A percentile compares a stretch with the other conserved stretches of the same genome.
phyloP scores from a whole-genome alignment of 2,888 invertebrate species.

The Agrypnus murinus region DNA sequence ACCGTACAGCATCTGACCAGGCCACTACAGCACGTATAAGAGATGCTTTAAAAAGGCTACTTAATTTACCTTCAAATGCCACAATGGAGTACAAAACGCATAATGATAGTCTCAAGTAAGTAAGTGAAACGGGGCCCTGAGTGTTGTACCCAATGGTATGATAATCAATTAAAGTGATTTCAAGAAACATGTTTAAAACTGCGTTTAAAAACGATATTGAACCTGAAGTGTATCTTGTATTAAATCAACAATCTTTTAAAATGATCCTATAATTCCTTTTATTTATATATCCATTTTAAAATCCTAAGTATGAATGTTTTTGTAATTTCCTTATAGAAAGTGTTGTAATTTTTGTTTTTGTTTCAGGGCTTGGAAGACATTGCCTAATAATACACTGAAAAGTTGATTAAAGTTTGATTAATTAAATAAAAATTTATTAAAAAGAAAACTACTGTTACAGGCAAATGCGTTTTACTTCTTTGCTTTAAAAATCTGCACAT shows the following conservation, averaged over 20 bases:
- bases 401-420: constrained; percentile 64
- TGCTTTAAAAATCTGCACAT: constrained; percentile 1
- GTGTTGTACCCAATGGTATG: too few species aligned
- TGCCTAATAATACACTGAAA: constrained; percentile 65
- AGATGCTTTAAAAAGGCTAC: constrained; percentile 94
- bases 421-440: constrained; percentile 21
- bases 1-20: constrained; percentile 93
- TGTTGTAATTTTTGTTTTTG: constrained; percentile 43
- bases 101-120: constrained; percentile 86
- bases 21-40: constrained; percentile 92
- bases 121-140: constrained; percentile 3
- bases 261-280: not conserved
- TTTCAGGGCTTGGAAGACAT: constrained; percentile 68
- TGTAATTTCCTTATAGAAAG: constrained; percentile 26
- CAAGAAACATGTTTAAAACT: constrained; percentile 10
- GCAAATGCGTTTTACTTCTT: not conserved
- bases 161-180: too few species aligned
- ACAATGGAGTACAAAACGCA: constrained; percentile 96
- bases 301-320: constrained; percentile 22
- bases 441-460: constrained; percentile 31
- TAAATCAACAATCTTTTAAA: not conserved
- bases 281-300: not conserved
- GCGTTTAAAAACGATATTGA: not conserved
- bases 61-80: constrained; percentile 94
- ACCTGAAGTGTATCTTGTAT: constrained; percentile 7